phyloP scores from a whole-genome alignment of 2,797 vertebrate genomes.

The Enteromius argenteus region DNA sequence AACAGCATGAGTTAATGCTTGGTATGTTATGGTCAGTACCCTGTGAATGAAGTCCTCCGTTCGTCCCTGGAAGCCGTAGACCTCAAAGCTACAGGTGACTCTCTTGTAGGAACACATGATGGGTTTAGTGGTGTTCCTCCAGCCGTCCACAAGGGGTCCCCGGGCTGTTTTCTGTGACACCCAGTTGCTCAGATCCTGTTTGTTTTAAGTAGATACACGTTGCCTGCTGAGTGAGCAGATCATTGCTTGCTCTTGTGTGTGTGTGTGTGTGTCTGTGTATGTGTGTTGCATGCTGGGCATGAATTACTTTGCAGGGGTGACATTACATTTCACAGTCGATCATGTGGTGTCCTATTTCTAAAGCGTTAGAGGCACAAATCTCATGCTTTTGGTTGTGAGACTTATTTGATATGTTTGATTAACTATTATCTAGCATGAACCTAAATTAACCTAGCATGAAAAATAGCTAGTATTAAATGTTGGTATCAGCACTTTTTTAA shows the following conservation, averaged over 20 bases:
- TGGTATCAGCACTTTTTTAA: background rate
- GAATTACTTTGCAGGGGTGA: conserved; percentile 47
- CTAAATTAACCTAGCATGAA: conserved; percentile 5
- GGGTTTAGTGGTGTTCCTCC: conserved; percentile 74
- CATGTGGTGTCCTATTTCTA: background rate
- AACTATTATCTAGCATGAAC: background rate
- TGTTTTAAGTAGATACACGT: conserved; percentile 57
- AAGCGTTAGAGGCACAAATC: conserved; percentile 15
- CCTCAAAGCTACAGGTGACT: conserved; percentile 84
- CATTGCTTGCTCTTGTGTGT: conserved; percentile 20
- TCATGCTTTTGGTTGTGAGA: conserved; percentile 9
- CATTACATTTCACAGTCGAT: conserved; percentile 34
- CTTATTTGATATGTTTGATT: conserved; percentile 6
- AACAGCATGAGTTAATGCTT: background rate
- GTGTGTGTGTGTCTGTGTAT: background rate
- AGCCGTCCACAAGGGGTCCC: conserved; percentile 80
- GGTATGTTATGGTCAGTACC: conserved; percentile 65
- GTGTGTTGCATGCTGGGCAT: conserved; percentile 13
- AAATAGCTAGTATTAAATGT: background rate
- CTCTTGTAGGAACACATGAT: conserved; percentile 88
- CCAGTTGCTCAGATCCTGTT: conserved; percentile 82
- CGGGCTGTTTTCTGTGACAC: conserved; percentile 80
- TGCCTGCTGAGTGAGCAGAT: conserved; percentile 69
- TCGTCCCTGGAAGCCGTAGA: conserved; percentile 83
- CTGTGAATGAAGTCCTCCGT: conserved; percentile 83